Evolutionary conservation across 2,888 invertebrate species (phyloP).

Genomic region (Parascotia fuliginaria): DNA sequence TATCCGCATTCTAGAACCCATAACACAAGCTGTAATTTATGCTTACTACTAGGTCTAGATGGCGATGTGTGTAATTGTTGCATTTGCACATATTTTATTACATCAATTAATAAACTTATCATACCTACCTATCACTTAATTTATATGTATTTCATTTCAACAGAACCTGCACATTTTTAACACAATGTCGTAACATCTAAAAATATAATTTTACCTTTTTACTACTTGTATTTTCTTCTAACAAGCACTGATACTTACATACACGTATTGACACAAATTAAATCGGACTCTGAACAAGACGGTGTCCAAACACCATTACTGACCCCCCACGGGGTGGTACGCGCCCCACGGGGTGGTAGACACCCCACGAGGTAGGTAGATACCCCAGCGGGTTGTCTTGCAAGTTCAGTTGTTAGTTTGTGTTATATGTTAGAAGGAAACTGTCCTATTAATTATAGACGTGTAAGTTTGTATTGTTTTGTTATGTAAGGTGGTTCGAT

Average conservation of each 20-base stretch:
- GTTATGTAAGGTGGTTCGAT: background rate
- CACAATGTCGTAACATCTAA: background rate
- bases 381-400: constrained; percentile 38
- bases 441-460: constrained; percentile 5
- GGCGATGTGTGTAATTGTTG: no score
- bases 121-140: no score
- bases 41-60: no score
- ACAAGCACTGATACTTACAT: constrained; percentile 7
- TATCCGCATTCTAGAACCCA: no score
- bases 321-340: constrained; percentile 2
- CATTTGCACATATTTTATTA: no score
- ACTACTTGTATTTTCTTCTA: constrained; percentile 1
- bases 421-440: constrained; percentile 12
- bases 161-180: no score
- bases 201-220: background rate
- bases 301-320: constrained; percentile 57
- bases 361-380: constrained; percentile 1
- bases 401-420: constrained; percentile 27
- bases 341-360: background rate
- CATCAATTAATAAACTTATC: no score
- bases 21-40: no score
- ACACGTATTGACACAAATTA: constrained; percentile 49
- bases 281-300: constrained; percentile 47
- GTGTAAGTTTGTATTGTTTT: background rate
- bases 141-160: no score